These are phyloP conservation scores for Dynastes hyllus DNA, from an alignment of 2,888 invertebrate species.

Conservation along the genomic window DNA sequence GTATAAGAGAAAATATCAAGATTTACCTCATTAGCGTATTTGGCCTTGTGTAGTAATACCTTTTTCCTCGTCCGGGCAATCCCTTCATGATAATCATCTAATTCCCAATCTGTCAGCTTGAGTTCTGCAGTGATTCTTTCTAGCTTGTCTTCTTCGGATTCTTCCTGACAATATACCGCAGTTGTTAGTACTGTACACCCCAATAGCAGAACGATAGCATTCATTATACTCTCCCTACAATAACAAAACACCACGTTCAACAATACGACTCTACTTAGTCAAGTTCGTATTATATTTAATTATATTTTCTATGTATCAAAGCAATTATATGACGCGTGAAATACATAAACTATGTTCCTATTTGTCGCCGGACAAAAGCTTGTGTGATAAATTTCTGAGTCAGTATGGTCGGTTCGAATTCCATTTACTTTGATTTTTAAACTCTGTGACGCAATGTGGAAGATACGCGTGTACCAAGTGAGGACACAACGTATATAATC, in stretches of 20 bases:
- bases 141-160: conserved; percentile 45
- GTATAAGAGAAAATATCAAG: neutral
- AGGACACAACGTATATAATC: neutral
- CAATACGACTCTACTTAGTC: neutral
- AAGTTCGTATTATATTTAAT: too few species aligned
- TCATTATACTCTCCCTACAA: conserved; percentile 17
- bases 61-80: conserved; percentile 64
- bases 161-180: conserved; percentile 23
- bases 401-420: conserved; percentile 9
- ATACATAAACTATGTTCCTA: neutral
- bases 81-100: conserved; percentile 72
- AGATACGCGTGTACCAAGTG: neutral
- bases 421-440: conserved; percentile 22
- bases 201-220: neutral
- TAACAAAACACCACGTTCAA: neutral
- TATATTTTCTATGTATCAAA: neutral
- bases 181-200: neutral
- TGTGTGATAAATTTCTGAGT: conserved; percentile 8
- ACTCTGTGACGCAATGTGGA: conserved; percentile 8
- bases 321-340: neutral
- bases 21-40: conserved; percentile 61
- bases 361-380: neutral
- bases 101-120: conserved; percentile 72
- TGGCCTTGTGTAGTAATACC: conserved; percentile 65
- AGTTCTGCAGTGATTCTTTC: conserved; percentile 62